Evolutionary conservation across 2,888 invertebrate genomes (phyloP), one percentile per base, ranked within the genome.

Genomic region (Pristionchus fissidentatus): DNA sequence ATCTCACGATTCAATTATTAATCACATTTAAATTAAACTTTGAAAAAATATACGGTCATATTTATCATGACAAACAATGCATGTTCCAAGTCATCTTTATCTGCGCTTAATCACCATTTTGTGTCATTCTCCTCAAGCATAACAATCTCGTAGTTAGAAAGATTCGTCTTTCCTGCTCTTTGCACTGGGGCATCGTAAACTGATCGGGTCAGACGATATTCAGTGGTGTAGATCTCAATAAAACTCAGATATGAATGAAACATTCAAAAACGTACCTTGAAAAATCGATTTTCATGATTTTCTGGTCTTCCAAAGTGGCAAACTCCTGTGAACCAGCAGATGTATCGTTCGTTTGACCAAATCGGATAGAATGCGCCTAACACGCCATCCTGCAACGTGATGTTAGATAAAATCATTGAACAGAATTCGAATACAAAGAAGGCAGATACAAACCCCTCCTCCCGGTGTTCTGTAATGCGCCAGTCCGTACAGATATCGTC

Each of bases 321-420:
- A 2, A 70, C 70, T 70, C 70, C 70, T n/a, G 70, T 70, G 70
- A 70, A 70, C 70, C 70, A 70, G 26, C 70, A 70, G n/a, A 70
- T 70, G 70, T 41, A 70, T 70, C 70, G 5, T 19, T 41, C 70
- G 41, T 70, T 70, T 26, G 13, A 26, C 29, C 32, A 41, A 32
- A 70, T 70, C 7, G 70, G 70, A 43, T 41, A 70, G 70, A 70
- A 70, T 8, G 70, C 70, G 0, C 70, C 70, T 41, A 70, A 19
- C 38, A 35, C 19, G 22, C 43, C 43, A 19, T 70, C 70, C 70
- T 70, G n/a, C 41, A 70, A 70, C 22, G n/a, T n/a, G n/a, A n/a
- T n/a, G 8, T 26, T 70, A 5, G 41, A 41, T n/a, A n/a, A n/a
- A n/a, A n/a, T n/a, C n/a, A n/a, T 70, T 70, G 70, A 70, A 22